A percentile compares a stretch with the other conserved stretches of the same genome.
These are phyloP conservation scores for Porites divaricata DNA, from an alignment of 92 coral and sea anemone genomes.

Conservation along the genomic window DNA sequence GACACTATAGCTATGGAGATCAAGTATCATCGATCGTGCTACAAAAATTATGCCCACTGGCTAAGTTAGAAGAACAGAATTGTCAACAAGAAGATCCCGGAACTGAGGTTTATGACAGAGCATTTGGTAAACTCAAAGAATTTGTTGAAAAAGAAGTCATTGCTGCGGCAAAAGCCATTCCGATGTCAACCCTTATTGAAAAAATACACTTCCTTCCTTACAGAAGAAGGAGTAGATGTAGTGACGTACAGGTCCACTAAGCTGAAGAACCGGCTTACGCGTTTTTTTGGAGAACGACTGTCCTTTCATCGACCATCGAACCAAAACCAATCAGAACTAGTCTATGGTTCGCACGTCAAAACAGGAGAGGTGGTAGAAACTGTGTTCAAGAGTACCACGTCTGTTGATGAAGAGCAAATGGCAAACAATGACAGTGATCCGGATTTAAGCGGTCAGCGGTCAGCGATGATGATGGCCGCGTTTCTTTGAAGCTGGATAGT, in stretches of 20 bases:
- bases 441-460: too few species aligned
- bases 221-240: neutral
- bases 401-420: too few species aligned
- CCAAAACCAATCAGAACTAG: conserved; percentile 28
- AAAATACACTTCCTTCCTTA: conserved; percentile 40
- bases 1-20: conserved; percentile 67
- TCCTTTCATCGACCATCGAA: conserved; percentile 15
- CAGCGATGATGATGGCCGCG: too few species aligned
- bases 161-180: conserved; percentile 44
- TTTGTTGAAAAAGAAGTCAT: conserved; percentile 50
- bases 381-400: too few species aligned
- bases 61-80: conserved; percentile 40
- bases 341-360: conserved; percentile 18
- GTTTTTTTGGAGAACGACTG: conserved; percentile 23
- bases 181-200: conserved; percentile 54
- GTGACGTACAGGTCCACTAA: conserved; percentile 18
- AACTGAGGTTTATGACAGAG: conserved; percentile 47
- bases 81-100: conserved; percentile 53
- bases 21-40: conserved; percentile 61
- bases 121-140: conserved; percentile 41
- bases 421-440: too few species aligned
- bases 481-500: too few species aligned
- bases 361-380: neutral
- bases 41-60: conserved; percentile 42
- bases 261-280: conserved; percentile 10